Evolutionary conservation across 2,797 vertebrate genomes (phyloP).

Genomic region (Pangasius sanitwongsei): DNA sequence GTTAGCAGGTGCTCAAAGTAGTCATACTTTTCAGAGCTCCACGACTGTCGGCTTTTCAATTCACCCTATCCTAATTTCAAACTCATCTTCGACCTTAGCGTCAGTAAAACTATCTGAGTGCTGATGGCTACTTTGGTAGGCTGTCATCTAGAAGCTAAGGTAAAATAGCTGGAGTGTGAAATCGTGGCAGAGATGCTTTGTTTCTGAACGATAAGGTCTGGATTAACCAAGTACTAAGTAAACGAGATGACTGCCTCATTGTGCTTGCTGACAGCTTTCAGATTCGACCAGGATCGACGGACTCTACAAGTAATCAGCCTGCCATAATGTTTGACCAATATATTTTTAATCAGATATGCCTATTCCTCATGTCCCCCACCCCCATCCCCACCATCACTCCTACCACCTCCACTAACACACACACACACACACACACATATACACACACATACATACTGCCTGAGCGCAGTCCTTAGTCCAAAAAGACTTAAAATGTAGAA

Average conservation of each 20-base stretch:
- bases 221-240: constrained; percentile 1
- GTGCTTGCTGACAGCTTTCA: neutral
- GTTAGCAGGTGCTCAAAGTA: neutral
- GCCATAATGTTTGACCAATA: neutral
- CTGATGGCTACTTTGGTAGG: constrained; percentile 1
- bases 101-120: constrained; percentile 17
- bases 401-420: neutral
- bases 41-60: neutral
- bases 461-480: no score
- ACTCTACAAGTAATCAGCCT: neutral
- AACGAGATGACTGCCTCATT: neutral
- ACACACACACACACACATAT: neutral
- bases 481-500: neutral
- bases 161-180: neutral
- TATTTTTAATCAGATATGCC: neutral
- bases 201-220: neutral
- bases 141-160: neutral
- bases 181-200: constrained; percentile 8
- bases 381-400: neutral
- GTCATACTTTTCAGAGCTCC: neutral
- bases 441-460: neutral
- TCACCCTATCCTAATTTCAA: neutral
- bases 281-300: neutral
- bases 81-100: neutral
- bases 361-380: neutral